Evolutionary conservation across 2,797 vertebrate genomes (phyloP), one percentile per base, ranked within the genome.

Genomic region (Intellagama lesueurii): DNA sequence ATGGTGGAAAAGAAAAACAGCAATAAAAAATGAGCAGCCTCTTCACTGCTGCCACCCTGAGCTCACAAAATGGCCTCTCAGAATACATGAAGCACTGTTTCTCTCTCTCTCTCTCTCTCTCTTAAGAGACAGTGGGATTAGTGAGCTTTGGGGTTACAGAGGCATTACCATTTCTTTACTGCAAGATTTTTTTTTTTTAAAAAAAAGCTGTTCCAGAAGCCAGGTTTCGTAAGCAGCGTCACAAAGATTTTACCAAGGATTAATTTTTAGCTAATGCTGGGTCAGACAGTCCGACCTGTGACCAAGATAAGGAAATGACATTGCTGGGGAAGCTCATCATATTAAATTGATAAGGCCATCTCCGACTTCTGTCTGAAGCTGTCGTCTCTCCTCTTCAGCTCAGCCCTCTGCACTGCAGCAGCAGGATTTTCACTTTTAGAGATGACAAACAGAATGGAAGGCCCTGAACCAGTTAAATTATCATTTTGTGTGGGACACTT

Each of bases 251-350:
- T 80, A 28, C 47, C 26, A 26, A n/a, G 68, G 66, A 81, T 87
- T 87, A 72, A 56, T 81, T 35, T 81, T 60, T n/a, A n/a, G 56
- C 66, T 86, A 66, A 77, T 66, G 28, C 56, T 56, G 32, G 66
- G 66, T 81, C 66, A 87, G 68, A 56, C n/a, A 79, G n/a, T 70
- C n/a, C 26, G 79, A 56, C 49, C 26, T 8, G 32, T 60, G 49
- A 70, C 86, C 47, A 72, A 87, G 86, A 81, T 87, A 87, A 60
- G 78, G 86, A 87, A 87, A 81, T 81, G 60, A 30, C 86, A 81
- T 72, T 72, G 66, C 32, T 56, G 44, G 32, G 60, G 47, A 52
- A 56, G 47, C 47, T 87, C 68, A 72, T 87, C 86, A 81, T 64
- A 56, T 81, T 72, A 79, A 86, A 47, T 32, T 26, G 64, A 87